phyloP scores from a whole-genome alignment of 30 jellyfish, hydroid and myxozoan genomes.

The Turritopsis rubra region DNA sequence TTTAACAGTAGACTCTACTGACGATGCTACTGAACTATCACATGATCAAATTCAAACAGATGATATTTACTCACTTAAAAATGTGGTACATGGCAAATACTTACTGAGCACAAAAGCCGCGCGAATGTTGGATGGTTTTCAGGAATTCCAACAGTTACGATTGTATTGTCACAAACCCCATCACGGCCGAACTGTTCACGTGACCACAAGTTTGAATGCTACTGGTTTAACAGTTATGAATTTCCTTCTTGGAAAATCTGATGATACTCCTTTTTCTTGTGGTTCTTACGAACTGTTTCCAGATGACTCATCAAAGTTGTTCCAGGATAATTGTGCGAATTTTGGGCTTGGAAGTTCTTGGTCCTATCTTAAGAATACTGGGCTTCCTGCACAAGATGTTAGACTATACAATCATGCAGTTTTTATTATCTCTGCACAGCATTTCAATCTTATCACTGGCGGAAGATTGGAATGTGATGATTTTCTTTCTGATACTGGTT shows the following conservation, averaged over 20 bases:
- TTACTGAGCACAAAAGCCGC: not conserved
- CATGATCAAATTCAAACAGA: not conserved
- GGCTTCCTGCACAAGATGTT: not conserved
- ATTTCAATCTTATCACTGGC: not conserved
- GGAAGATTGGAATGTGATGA: slow-evolving; percentile 1
- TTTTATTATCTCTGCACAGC: not conserved
- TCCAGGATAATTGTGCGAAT: not conserved
- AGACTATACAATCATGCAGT: not conserved
- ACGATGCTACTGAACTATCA: not conserved
- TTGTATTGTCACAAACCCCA: slow-evolving; percentile 5
- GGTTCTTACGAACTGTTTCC: not conserved
- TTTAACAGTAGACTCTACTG: not conserved
- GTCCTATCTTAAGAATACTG: too few species aligned
- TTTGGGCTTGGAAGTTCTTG: not conserved
- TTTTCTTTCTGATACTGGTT: not conserved
- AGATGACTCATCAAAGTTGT: not conserved
- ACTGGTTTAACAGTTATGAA: not conserved
- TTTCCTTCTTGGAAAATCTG: not conserved
- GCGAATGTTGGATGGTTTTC: not conserved
- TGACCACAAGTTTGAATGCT: not conserved
- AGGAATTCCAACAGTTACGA: not conserved
- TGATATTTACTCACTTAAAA: not conserved
- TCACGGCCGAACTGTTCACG: slow-evolving; percentile 6
- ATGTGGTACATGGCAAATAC: not conserved
- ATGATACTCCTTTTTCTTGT: not conserved